Percentiles rank a stretch among this genome's conserved stretches.
These are phyloP conservation scores for Willisornis vidua DNA, from an alignment of 2,113 vertebrate genomes.

Conservation along the genomic window DNA sequence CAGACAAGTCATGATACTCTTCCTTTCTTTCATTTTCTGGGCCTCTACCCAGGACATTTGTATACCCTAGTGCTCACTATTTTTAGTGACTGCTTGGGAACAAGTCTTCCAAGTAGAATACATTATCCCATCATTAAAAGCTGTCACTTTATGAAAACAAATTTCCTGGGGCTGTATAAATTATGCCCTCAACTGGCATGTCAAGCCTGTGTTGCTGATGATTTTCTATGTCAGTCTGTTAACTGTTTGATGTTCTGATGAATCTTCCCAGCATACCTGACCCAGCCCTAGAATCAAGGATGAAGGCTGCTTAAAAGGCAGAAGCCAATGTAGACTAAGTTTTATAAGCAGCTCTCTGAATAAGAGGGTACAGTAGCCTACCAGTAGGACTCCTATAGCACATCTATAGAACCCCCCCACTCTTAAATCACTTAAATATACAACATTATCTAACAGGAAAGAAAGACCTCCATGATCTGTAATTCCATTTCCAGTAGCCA, in stretches of 20 bases:
- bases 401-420: not conserved
- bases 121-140: slow-evolving; percentile 20
- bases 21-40: not conserved
- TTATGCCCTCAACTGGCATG: not conserved
- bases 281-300: not conserved
- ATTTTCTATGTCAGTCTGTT: not conserved
- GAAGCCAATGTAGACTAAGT: not conserved
- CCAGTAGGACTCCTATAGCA: not conserved
- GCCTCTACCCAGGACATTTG: not conserved
- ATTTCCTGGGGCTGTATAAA: not conserved
- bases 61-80: not conserved
- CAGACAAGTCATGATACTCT: not conserved
- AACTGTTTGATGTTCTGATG: not conserved
- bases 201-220: not conserved
- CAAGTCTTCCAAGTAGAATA: not conserved
- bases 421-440: not conserved
- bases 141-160: slow-evolving; percentile 9
- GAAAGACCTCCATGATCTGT: not conserved
- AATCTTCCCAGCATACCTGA: not conserved
- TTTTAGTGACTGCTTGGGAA: slow-evolving; percentile 6
- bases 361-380: not conserved
- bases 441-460: not conserved
- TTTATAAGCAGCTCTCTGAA: not conserved
- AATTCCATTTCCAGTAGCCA: not conserved
- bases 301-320: not conserved